phyloP scores from a whole-genome alignment of 1,140 invertebrate genomes.

The Trichonephila inaurata region DNA sequence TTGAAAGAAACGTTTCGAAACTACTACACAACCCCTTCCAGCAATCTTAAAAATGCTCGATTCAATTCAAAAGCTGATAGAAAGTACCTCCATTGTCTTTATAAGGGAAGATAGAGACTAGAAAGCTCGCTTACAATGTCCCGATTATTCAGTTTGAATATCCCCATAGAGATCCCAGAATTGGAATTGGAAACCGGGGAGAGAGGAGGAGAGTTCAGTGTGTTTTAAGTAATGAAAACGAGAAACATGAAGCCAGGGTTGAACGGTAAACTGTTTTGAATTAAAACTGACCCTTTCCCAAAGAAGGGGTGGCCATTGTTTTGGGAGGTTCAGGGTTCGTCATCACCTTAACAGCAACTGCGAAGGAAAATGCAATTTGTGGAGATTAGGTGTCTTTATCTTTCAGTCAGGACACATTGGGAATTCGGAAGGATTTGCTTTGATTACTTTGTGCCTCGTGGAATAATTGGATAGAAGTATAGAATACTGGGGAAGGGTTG shows the following conservation, averaged over 20 bases:
- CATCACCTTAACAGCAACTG: slow-evolving; percentile 1
- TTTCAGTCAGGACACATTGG: background rate
- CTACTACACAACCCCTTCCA: background rate
- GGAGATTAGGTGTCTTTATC: background rate
- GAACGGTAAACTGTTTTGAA: slow-evolving; percentile 5
- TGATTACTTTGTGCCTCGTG: background rate
- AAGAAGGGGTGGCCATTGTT: background rate
- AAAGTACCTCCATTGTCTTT: slow-evolving; percentile 52
- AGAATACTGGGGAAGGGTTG: no score
- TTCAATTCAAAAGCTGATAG: slow-evolving; percentile 35
- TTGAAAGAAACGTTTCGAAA: background rate
- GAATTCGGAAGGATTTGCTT: background rate
- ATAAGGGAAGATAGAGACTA: slow-evolving; percentile 30
- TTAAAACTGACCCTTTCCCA: slow-evolving; percentile 39
- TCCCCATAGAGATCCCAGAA: slow-evolving; percentile 9
- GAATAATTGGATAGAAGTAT: no score
- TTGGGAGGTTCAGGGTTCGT: background rate
- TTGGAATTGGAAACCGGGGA: no score
- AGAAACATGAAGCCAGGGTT: background rate
- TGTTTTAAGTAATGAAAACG: slow-evolving; percentile 62
- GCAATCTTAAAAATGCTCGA: slow-evolving; percentile 56
- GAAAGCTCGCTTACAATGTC: slow-evolving; percentile 28
- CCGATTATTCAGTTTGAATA: slow-evolving; percentile 61
- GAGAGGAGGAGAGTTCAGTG: background rate
- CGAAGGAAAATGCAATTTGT: slow-evolving; percentile 39